Percentiles rank a stretch among this genome's conserved stretches.
phyloP scores from a whole-genome alignment of 1,140 invertebrate genomes.

The Neodiprion virginianus region DNA sequence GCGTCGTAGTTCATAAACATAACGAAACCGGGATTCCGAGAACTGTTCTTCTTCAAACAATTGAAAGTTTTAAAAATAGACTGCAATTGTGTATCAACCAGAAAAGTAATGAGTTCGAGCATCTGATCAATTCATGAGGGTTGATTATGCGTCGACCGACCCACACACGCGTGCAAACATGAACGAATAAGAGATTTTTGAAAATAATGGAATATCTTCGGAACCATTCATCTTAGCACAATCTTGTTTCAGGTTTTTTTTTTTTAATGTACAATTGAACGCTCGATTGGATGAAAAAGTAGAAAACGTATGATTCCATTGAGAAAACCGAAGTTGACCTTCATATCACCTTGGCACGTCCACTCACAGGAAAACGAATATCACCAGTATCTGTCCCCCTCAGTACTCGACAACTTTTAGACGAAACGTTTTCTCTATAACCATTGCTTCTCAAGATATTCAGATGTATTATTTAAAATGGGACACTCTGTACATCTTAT shows the following conservation, averaged over 20 bases:
- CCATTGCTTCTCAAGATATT: background rate
- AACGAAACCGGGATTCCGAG: background rate
- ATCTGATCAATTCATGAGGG: background rate
- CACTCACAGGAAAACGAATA: too few species aligned
- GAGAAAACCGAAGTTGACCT: too few species aligned
- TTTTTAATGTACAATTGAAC: background rate
- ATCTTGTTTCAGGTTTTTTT: background rate
- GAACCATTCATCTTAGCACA: background rate
- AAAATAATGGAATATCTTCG: slow-evolving; percentile 1
- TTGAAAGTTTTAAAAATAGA: background rate
- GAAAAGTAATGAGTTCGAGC: background rate
- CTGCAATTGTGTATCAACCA: background rate
- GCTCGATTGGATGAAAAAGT: too few species aligned
- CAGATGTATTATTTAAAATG: background rate
- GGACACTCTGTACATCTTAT: background rate
- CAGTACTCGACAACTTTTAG: background rate
- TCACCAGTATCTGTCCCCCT: background rate
- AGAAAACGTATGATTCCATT: too few species aligned
- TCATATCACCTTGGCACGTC: too few species aligned
- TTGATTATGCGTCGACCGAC: background rate
- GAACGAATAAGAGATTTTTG: background rate
- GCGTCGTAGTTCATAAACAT: background rate
- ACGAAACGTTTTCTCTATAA: background rate
- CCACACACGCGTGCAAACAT: background rate
- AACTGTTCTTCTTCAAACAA: background rate